Evolutionary conservation across 2,113 vertebrate genomes (phyloP).

Genomic region (Mormoops blainvillei): DNA sequence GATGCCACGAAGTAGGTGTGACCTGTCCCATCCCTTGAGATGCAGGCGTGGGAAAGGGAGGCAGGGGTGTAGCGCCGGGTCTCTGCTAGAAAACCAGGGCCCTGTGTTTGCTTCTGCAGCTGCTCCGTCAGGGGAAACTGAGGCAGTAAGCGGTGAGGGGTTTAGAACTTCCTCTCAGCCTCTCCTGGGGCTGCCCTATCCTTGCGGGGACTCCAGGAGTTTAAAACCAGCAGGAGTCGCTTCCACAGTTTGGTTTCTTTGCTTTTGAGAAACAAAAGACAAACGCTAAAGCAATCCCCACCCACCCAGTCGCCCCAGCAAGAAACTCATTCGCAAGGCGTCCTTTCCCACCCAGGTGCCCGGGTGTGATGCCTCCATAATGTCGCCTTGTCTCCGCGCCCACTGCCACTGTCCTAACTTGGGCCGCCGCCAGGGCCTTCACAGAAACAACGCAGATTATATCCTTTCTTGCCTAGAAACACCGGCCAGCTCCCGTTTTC

Average conservation of each 20-base stretch:
- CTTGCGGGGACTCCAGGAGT: background rate
- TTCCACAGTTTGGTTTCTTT: background rate
- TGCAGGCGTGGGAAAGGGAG: background rate
- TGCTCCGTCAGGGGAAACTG: background rate
- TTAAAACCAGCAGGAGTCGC: background rate
- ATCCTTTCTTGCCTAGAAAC: background rate
- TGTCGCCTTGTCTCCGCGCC: background rate
- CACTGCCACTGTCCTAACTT: background rate
- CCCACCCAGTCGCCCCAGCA: background rate
- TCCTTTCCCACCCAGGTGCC: background rate
- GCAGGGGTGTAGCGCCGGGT: too few relatives aligned
- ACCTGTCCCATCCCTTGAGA: background rate
- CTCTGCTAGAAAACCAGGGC: background rate
- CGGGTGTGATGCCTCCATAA: fast-evolving
- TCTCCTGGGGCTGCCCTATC: background rate
- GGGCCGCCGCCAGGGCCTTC: background rate
- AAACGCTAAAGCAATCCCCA: background rate
- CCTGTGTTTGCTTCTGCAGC: background rate
- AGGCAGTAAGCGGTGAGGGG: background rate
- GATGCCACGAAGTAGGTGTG: background rate
- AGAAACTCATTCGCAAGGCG: fast-evolving
- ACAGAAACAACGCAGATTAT: background rate
- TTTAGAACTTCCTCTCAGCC: background rate
- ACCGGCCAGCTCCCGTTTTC: background rate
- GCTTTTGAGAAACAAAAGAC: background rate